phyloP scores from a whole-genome alignment of 2,797 vertebrate species.

The Crenichthys baileyi region DNA sequence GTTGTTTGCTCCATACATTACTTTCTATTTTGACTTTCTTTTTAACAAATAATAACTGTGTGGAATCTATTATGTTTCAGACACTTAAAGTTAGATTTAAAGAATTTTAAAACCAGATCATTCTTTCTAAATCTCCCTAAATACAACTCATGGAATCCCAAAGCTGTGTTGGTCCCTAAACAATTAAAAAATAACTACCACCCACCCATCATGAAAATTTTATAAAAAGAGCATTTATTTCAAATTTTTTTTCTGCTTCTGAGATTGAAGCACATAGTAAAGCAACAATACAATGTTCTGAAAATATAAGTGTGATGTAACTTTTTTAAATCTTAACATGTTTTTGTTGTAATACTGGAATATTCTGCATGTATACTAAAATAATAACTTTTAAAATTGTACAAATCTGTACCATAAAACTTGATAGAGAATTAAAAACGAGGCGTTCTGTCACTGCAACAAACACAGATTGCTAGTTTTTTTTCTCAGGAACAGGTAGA shows the following conservation, averaged over 20 bases:
- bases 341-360: conserved; percentile 93
- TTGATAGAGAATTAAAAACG: conserved; percentile 95
- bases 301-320: conserved; percentile 99
- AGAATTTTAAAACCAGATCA: background rate
- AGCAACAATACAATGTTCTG: conserved; percentile 99
- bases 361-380: conserved; percentile 99
- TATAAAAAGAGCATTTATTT: conserved; percentile 97
- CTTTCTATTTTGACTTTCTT: background rate
- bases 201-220: conserved; percentile 68
- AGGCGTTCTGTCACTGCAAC: conserved; percentile 92
- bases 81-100: background rate
- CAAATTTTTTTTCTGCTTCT: conserved; percentile 91
- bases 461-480: conserved; percentile 87
- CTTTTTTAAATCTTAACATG: conserved; percentile 88
- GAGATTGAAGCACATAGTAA: conserved; percentile 99
- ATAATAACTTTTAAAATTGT: conserved; percentile 99
- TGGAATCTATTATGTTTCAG: background rate
- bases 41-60: background rate
- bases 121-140: background rate
- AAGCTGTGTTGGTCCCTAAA: background rate
- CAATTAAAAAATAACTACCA: conserved; percentile 26
- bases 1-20: background rate
- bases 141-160: background rate
- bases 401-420: conserved; percentile 99
- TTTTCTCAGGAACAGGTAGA: conserved; percentile 89